Percentiles rank a stretch among this genome's conserved stretches.
These are phyloP conservation scores for Gambusia yucatana DNA, from an alignment of 2,797 vertebrate genomes.

Conservation along the genomic window DNA sequence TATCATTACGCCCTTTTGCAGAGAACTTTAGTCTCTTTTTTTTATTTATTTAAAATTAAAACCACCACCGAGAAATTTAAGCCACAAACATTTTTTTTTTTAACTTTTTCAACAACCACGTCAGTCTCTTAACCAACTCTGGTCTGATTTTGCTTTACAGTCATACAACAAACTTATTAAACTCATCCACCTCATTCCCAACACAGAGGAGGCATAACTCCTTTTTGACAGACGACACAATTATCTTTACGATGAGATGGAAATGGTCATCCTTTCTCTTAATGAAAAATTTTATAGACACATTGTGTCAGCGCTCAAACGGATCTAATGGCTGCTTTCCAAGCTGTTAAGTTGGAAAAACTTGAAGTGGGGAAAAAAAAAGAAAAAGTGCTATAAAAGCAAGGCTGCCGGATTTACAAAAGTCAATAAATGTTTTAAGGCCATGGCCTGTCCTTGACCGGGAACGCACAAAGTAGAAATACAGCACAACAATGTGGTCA, in stretches of 20 bases:
- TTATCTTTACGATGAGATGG: constrained; percentile 42
- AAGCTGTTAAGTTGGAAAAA: constrained; percentile 3
- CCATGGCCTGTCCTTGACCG: constrained; percentile 12
- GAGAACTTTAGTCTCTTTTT: neutral
- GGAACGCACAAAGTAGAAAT: neutral
- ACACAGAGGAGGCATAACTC: neutral
- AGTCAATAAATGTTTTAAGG: constrained; percentile 1
- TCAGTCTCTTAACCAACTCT: neutral
- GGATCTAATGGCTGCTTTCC: constrained; percentile 23
- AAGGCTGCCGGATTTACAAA: neutral
- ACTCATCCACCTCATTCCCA: neutral
- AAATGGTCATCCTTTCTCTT: neutral
- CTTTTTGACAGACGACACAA: neutral
- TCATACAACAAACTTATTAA: neutral
- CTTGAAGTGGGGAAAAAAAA: neutral
- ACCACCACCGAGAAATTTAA: neutral
- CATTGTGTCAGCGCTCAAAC: neutral
- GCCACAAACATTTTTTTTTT: neutral
- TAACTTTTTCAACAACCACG: neutral
- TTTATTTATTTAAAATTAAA: neutral
- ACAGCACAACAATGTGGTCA: neutral
- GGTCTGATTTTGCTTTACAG: neutral
- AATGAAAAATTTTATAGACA: constrained; percentile 29
- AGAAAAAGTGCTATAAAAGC: constrained; percentile 8
- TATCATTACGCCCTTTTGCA: neutral